These are phyloP conservation scores for Apeltes quadracus DNA, from an alignment of 2,113 vertebrate species.

Conservation along the genomic window DNA sequence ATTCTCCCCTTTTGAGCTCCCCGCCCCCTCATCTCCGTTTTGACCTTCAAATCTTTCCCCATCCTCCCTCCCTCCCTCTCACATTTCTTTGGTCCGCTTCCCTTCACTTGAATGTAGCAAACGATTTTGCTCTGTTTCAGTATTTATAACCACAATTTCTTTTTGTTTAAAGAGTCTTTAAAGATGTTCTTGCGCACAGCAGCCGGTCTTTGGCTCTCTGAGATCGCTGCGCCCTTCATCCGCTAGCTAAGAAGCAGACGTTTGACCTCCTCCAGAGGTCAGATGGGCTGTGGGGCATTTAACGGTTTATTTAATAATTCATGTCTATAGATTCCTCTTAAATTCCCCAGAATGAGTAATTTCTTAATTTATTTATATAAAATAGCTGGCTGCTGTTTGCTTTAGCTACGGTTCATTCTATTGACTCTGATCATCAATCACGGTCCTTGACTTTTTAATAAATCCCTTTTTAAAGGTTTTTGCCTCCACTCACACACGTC, in stretches of 20 bases:
- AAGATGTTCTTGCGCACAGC: neutral
- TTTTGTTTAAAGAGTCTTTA: neutral
- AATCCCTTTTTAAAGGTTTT: neutral
- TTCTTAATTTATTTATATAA: neutral
- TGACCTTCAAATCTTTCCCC: constrained; percentile 22
- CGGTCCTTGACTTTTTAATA: neutral
- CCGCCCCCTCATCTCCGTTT: neutral
- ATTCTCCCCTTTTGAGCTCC: constrained; percentile 6
- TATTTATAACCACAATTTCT: neutral
- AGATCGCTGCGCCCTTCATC: neutral
- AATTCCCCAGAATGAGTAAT: neutral
- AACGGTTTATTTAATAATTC: neutral
- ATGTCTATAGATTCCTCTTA: neutral
- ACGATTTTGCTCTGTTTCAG: neutral
- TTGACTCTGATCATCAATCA: neutral
- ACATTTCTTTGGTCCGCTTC: neutral
- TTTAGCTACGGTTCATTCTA: neutral
- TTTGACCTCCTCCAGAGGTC: constrained; percentile 20
- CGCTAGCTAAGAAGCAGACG: neutral
- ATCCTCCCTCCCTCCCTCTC: neutral
- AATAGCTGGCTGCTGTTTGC: neutral
- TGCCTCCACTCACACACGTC: too few species aligned
- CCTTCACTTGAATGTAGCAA: neutral
- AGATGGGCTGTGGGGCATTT: constrained; percentile 1
- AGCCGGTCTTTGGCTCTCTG: neutral